These are phyloP conservation scores for Ornithoptera priamus DNA, from an alignment of 2,888 invertebrate species.

Conservation along the genomic window DNA sequence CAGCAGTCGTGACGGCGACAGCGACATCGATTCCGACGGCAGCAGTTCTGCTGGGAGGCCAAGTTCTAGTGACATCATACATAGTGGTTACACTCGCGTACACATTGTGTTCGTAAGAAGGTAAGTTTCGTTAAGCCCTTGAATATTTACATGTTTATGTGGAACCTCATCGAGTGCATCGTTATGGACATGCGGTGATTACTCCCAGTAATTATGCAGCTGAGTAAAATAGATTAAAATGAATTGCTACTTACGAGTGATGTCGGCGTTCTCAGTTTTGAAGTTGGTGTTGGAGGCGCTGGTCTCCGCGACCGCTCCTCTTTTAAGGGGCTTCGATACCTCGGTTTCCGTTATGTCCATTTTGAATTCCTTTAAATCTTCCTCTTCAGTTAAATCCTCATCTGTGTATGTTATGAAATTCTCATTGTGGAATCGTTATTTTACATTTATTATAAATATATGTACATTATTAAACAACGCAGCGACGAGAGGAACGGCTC, in stretches of 20 bases:
- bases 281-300: conserved; percentile 10
- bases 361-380: conserved; percentile 36
- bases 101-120: no score
- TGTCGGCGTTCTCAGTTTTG: conserved; percentile 39
- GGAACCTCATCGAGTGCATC: no score
- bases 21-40: conserved; percentile 57
- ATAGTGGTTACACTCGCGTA: no score
- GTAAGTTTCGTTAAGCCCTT: no score
- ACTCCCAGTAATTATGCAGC: no score
- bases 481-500: not conserved
- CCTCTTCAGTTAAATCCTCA: conserved; percentile 35
- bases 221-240: not conserved
- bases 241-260: conserved; percentile 43
- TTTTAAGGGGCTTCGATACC: not conserved
- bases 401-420: conserved; percentile 22
- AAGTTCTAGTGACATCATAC: no score
- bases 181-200: no score
- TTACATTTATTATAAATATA: not conserved
- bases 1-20: conserved; percentile 84
- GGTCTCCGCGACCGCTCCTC: conserved; percentile 6
- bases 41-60: conserved; percentile 49
- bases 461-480: not conserved
- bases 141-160: no score
- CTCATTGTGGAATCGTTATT: no score
- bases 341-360: conserved; percentile 33